Conservation (phyloP, 2,888 invertebrate genomes). For the Troides helena region DNA sequence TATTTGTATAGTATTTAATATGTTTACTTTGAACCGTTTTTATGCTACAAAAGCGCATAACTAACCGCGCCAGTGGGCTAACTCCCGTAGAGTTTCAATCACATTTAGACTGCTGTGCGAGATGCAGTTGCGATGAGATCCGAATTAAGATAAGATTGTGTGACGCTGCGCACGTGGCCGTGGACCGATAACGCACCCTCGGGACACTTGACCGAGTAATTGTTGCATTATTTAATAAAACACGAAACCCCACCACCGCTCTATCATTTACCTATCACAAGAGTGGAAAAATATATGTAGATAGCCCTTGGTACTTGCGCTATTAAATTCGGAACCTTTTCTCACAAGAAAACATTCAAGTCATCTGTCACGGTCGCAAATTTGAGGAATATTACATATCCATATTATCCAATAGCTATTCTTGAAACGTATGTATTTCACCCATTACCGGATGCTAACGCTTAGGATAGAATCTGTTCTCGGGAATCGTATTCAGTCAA, state of each 20-base stretch:
- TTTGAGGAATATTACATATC: no score
- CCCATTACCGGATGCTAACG: no score
- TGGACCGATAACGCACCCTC: background rate
- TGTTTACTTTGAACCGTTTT: conserved; percentile 1
- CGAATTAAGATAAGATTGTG: conserved; percentile 24
- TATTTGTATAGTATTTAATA: conserved; percentile 11
- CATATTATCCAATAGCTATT: no score
- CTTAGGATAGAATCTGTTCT: no score
- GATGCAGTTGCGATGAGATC: conserved; percentile 18
- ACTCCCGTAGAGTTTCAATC: conserved; percentile 26
- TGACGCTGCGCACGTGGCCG: conserved; percentile 20
- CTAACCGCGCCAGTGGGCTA: conserved; percentile 5
- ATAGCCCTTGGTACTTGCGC: no score
- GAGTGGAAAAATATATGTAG: no score
- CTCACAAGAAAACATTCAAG: no score
- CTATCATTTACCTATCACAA: no score
- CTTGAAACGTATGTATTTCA: no score
- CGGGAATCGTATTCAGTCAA: no score
- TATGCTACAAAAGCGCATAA: background rate
- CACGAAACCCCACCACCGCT: background rate
- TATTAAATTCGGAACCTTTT: no score
- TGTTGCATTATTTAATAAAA: conserved; percentile 14
- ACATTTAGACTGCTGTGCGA: conserved; percentile 15
- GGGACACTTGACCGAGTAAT: conserved; percentile 7
- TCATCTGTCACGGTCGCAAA: no score